A percentile compares a stretch with the other conserved stretches of the same genome.
phyloP scores from a whole-genome alignment of 1,140 invertebrate genomes.

The Euglossa dilemma region DNA sequence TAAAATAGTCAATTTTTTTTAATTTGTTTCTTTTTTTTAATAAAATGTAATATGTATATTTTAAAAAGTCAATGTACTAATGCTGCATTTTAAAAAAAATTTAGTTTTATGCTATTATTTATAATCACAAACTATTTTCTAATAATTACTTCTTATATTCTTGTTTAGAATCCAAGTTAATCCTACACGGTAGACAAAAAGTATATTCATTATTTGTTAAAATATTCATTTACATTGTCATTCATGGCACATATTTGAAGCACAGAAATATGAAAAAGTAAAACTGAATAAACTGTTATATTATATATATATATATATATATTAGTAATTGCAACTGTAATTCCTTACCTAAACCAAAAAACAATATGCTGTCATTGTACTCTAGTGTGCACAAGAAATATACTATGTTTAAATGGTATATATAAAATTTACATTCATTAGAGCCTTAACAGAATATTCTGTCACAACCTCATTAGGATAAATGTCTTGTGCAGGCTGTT shows the following conservation, averaged over 20 bases:
- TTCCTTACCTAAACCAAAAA: constrained; percentile 2
- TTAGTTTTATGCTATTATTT: neutral
- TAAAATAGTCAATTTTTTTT: neutral
- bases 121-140: constrained; percentile 13
- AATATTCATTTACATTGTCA: constrained; percentile 25
- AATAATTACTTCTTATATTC: neutral
- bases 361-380: constrained; percentile 39
- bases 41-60: neutral
- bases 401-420: constrained; percentile 47
- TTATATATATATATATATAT: neutral
- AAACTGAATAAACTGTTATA: neutral
- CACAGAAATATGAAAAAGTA: constrained; percentile 35
- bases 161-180: neutral
- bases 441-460: constrained; percentile 40
- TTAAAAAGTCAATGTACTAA: neutral
- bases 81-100: neutral
- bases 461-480: constrained; percentile 61
- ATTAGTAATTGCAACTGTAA: neutral
- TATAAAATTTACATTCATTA: constrained; percentile 61
- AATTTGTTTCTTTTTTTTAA: constrained; percentile 3
- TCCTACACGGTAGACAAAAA: neutral
- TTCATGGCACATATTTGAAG: constrained; percentile 51
- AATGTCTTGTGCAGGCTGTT: constrained; percentile 18
- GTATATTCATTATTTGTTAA: neutral
- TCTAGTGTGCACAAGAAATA: constrained; percentile 43